These are phyloP conservation scores for Eubasilissa regina DNA, from an alignment of 1,140 invertebrate species.

Conservation along the genomic window DNA sequence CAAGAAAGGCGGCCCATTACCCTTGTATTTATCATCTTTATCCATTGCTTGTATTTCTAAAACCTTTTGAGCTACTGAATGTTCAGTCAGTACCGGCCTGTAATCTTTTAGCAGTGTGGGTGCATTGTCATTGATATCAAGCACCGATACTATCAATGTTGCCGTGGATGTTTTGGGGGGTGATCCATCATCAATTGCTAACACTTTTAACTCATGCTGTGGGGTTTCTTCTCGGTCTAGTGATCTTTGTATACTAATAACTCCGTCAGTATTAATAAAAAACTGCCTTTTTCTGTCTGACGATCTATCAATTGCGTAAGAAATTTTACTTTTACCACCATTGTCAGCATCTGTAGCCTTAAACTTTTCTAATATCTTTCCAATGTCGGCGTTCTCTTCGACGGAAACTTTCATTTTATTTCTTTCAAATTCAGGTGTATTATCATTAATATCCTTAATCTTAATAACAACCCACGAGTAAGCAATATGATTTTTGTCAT, in stretches of 20 bases:
- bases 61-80: constrained; percentile 74
- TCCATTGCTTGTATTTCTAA: constrained; percentile 79
- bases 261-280: constrained; percentile 74
- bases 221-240: constrained; percentile 75
- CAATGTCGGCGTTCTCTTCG: constrained; percentile 76
- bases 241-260: constrained; percentile 74
- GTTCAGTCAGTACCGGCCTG: constrained; percentile 76
- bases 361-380: constrained; percentile 76
- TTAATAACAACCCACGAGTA: constrained; percentile 78
- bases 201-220: constrained; percentile 74
- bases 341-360: constrained; percentile 77
- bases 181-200: constrained; percentile 78
- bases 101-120: constrained; percentile 75
- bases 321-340: constrained; percentile 72
- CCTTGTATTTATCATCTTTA: constrained; percentile 75
- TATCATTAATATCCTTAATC: constrained; percentile 77
- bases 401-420: constrained; percentile 76
- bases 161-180: constrained; percentile 79
- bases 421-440: constrained; percentile 75
- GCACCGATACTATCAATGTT: constrained; percentile 77
- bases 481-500: constrained; percentile 77
- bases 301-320: constrained; percentile 75
- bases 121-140: constrained; percentile 80
- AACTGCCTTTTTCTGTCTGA: constrained; percentile 76
- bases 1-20: constrained; percentile 78